Base-by-base conservation (phyloP, 2,113 vertebrate genomes). In the Laterallus jamaicensis region DNA sequence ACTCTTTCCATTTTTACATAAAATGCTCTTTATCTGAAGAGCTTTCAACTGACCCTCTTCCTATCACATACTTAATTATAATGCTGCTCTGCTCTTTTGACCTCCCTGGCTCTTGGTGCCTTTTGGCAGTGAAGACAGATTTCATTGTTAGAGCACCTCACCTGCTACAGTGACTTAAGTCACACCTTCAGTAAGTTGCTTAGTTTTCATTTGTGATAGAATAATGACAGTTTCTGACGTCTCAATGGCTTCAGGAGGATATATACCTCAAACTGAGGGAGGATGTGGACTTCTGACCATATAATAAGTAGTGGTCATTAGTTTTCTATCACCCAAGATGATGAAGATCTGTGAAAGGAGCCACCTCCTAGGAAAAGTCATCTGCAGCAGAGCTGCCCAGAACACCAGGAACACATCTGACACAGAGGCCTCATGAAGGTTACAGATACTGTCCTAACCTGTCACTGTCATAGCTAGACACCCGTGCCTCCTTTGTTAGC, bases 401-500 rank as follows among this genome's bases (percentile, higher is more conserved):
- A 47, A 50, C 9, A 24, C 29, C 40, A 42, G 47, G 13, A 29
- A 15, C 10, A 22, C 10, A 6, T 58, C 26, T 67, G 29, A 52
- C 32, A 28, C 26, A 54, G 31, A 58, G 15, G 4, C 11, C 29
- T 56, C 25, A 15, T 52, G 14, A 32, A 15, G 5, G 28, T 71
- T n/a, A 28, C 12, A 56, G 35, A 15, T 28, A 47, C 13, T 52
- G 64, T 66, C 1, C 2, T 24, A 8, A 26, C 8, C 9, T 64
- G 12, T 7, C 44, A 31, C 14, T 2, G 2, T 5, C 52, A 44
- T 9, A 22, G 5, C 0, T 3, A 74, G 12, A 9, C 15, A 67
- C 20, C 3, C 12, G 20, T 4, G 4, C 20, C 5, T 56, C 8
- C 10, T 58, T 42, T 4, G 1, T 40, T 24, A 68, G 13, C 37